Conservation (phyloP, 1,140 invertebrate genomes). For the Drosophila takahashii region DNA sequence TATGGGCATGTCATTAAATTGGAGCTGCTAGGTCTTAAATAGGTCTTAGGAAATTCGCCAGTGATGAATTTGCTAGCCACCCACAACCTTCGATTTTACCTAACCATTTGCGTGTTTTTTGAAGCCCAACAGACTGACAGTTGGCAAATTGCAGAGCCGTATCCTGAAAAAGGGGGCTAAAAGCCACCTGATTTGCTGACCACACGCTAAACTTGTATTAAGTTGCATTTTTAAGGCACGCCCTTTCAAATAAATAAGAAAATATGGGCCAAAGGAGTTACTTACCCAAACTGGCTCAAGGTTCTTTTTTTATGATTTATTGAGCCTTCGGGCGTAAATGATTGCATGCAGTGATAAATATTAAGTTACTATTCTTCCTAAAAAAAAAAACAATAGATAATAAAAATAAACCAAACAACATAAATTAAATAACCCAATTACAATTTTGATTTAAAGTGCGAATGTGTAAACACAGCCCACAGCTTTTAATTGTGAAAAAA, state of each 20-base stretch:
- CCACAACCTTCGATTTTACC: neutral
- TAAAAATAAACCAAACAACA: neutral
- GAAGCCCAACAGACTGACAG: constrained; percentile 53
- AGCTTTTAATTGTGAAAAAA: constrained; percentile 8
- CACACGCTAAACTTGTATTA: constrained; percentile 73
- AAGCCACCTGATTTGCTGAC: constrained; percentile 42
- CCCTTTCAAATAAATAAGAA: constrained; percentile 39
- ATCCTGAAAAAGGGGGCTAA: constrained; percentile 6
- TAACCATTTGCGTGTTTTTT: constrained; percentile 38
- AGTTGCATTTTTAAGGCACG: constrained; percentile 53
- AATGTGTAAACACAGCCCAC: neutral
- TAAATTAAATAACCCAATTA: neutral
- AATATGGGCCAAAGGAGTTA: constrained; percentile 27
- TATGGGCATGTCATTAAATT: constrained; percentile 61
- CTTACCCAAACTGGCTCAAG: constrained; percentile 13
- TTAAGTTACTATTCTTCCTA: neutral
- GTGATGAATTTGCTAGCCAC: constrained; percentile 62
- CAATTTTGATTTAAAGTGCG: constrained; percentile 2
- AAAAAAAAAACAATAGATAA: neutral
- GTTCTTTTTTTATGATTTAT: constrained; percentile 20
- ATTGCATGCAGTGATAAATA: neutral
- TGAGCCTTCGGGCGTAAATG: neutral
- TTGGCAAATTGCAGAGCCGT: constrained; percentile 60
- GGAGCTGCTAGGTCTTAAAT: constrained; percentile 30
- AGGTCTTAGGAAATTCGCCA: constrained; percentile 20